phyloP scores from a whole-genome alignment of 2,797 vertebrate genomes.

The Gymnodraco acuticeps region DNA sequence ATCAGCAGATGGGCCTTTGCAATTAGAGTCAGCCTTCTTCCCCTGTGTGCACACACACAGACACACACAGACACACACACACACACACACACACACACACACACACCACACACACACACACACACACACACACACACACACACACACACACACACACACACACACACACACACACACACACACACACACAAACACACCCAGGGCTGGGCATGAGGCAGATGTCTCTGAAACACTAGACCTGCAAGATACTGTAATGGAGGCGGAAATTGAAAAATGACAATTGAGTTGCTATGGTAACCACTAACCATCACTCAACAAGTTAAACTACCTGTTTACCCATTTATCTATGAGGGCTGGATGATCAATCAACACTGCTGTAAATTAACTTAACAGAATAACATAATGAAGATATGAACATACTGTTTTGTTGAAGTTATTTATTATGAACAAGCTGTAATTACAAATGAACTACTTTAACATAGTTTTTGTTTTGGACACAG shows the following conservation, averaged over 20 bases:
- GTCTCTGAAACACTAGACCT: constrained; percentile 71
- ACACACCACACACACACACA: too few species aligned
- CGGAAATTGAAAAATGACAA: constrained; percentile 51
- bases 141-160: background rate
- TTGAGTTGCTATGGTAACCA: constrained; percentile 35
- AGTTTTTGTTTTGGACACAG: background rate
- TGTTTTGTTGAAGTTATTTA: background rate
- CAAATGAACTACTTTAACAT: too few species aligned
- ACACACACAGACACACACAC: too few species aligned
- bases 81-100: too few species aligned
- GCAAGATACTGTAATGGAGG: constrained; percentile 62
- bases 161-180: background rate
- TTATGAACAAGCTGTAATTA: background rate
- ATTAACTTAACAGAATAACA: constrained; percentile 1
- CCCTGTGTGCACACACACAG: constrained; percentile 36
- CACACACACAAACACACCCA: constrained; percentile 42
- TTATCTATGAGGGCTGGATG: background rate
- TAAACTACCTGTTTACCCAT: background rate
- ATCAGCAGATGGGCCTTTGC: constrained; percentile 79
- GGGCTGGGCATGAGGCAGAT: constrained; percentile 67
- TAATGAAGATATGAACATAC: background rate
- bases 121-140: too few species aligned
- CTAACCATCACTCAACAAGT: constrained; percentile 24
- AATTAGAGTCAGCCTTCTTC: constrained; percentile 74
- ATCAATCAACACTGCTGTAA: background rate